Evolutionary conservation across 2,888 invertebrate genomes (phyloP).

Genomic region (Baronia brevicornis): DNA sequence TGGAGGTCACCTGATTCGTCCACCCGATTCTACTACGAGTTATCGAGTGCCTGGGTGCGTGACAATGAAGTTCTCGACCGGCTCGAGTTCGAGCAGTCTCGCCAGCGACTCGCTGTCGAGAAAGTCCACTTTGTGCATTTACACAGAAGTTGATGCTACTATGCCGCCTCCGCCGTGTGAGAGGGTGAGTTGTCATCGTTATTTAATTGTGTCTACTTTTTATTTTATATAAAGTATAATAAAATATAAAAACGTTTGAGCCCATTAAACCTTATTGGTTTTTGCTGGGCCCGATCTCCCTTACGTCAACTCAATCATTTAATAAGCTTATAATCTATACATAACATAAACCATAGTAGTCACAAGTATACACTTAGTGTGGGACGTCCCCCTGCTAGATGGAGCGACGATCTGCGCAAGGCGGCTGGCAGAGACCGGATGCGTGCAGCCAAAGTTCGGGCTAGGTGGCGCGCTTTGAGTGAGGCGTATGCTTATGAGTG

Average conservation of each 20-base stretch:
- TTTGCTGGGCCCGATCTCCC: too few relatives aligned
- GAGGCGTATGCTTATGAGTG: too few relatives aligned
- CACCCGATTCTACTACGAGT: background rate
- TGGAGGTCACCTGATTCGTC: conserved; percentile 58
- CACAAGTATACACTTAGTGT: background rate
- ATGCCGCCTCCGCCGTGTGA: conserved; percentile 59
- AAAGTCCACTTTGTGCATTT: conserved; percentile 80
- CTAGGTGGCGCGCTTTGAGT: too few relatives aligned
- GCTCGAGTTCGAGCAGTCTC: conserved; percentile 79
- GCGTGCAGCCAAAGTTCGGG: too few relatives aligned
- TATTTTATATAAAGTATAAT: conserved; percentile 14
- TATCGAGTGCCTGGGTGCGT: conserved; percentile 31
- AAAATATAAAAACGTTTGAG: conserved; percentile 20
- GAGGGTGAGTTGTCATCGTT: conserved; percentile 72
- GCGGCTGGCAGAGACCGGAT: too few relatives aligned
- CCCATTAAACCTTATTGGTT: too few relatives aligned
- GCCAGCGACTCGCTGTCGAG: conserved; percentile 79
- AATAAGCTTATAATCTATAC: too few relatives aligned
- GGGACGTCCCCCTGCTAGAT: too few relatives aligned
- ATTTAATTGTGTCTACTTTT: background rate
- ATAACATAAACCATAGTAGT: background rate
- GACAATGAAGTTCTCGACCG: conserved; percentile 78
- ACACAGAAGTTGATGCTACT: conserved; percentile 72
- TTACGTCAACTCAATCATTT: too few relatives aligned
- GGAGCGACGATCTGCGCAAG: too few relatives aligned